Percentiles rank a stretch among this genome's conserved stretches.
phyloP scores from a whole-genome alignment of 2,888 invertebrate genomes.

The Parnassius apollo region DNA sequence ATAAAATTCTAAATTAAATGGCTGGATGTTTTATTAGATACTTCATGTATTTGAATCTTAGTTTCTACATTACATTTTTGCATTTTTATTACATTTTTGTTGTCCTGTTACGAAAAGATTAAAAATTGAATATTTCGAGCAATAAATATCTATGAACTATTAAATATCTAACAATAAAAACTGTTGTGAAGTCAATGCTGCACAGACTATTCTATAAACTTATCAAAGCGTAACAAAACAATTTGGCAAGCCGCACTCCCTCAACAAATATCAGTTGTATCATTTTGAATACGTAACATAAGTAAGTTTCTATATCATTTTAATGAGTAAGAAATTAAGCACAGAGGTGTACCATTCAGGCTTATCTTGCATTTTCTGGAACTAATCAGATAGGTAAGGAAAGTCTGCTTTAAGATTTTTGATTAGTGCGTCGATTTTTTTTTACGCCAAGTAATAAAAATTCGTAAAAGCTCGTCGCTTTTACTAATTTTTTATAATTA shows the following conservation, averaged over 20 bases:
- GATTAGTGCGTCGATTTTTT: no score
- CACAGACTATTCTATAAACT: neutral
- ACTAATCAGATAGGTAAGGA: no score
- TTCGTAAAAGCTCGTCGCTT: no score
- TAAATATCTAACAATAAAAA: slow-evolving; percentile 5
- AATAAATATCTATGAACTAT: slow-evolving; percentile 13
- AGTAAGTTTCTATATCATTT: no score
- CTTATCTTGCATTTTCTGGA: no score
- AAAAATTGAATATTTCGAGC: slow-evolving; percentile 15
- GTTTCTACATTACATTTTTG: slow-evolving; percentile 16
- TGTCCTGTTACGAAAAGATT: slow-evolving; percentile 14
- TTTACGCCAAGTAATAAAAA: no score
- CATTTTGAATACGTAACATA: neutral
- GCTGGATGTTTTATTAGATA: slow-evolving; percentile 69
- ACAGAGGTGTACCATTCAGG: neutral
- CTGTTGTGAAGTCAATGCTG: neutral
- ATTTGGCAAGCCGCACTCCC: slow-evolving; percentile 1
- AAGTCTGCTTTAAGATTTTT: no score
- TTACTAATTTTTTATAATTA: no score
- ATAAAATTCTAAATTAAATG: slow-evolving; percentile 63
- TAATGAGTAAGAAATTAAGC: neutral
- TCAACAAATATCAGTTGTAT: slow-evolving; percentile 14
- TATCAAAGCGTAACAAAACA: slow-evolving; percentile 10
- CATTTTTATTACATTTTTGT: slow-evolving; percentile 12
- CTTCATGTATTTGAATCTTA: slow-evolving; percentile 44